Base-by-base conservation (phyloP, 2,888 invertebrate genomes). In the Ormyrus pomaceus region DNA sequence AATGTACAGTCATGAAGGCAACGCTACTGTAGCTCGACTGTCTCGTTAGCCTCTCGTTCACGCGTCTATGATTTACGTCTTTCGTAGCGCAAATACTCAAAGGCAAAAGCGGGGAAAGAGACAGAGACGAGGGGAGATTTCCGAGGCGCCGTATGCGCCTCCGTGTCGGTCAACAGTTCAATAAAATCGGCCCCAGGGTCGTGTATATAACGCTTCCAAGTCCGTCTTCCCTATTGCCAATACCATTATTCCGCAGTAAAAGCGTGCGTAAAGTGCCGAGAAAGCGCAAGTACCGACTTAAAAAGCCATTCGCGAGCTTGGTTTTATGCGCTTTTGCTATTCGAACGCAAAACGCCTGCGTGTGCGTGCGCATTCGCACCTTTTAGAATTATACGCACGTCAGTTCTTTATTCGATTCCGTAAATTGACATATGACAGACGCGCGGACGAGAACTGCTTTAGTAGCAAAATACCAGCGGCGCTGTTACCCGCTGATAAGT, bases 191-290 rank as follows among this genome's bases (percentile, higher is more conserved):
- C 34, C 10, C 55, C 13, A 13, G 45, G 48, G n/a, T 51, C 58
- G 13, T 19, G 10, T 72, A 61, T 58, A 59, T 51, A 53, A 45
- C 53, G 58, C 51, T 10, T 51, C 34, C 34, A 62, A 65, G 65
- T 74, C 65, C 65, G 83, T 64, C 50, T 70, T 76, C 76, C 70
- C 83, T 82, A 84, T 84, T 82, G 85, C 71, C 84, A 83, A 86
- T 85, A 83, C 78, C 83, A 86, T 86, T 85, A 87, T 83, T 80
- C 73, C 58, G 83, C 79, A 80, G 80, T 86, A 85, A 86, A 86
- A 84, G 77, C 84, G 76, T 84, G 74, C 83, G 83, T 84, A 84
- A 85, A 85, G 80, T 83, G 45, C 62, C 5, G 13, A 48, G 65
- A 5, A 45, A 5, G 45, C 50, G 50, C 46, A 34, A 56, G 74